Percentiles rank a stretch among this genome's conserved stretches.
These are phyloP conservation scores for Zoanthus gigantus DNA, from an alignment of 92 coral and sea anemone species.

Conservation along the genomic window DNA sequence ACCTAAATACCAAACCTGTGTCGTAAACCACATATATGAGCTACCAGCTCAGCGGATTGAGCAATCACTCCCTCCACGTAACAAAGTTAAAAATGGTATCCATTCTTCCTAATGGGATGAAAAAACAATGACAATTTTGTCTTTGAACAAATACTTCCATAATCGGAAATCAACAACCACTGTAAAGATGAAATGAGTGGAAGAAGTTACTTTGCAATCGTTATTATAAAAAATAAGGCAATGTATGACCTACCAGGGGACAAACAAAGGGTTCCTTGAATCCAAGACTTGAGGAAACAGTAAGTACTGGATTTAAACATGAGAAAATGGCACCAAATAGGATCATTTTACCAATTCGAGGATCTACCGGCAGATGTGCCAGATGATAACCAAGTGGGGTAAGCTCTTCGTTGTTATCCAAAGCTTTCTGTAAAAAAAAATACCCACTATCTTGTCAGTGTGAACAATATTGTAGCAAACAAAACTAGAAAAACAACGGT, in stretches of 20 bases:
- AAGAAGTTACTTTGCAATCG: not conserved
- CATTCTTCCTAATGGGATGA: too few species aligned
- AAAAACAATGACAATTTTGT: too few species aligned
- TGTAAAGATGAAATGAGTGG: not conserved
- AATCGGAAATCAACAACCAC: too few species aligned
- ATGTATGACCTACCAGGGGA: conserved; percentile 75
- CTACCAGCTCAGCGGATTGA: too few species aligned
- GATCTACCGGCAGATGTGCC: conserved; percentile 95
- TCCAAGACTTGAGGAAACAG: conserved; percentile 92
- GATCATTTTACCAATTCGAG: conserved; percentile 96
- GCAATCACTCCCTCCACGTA: too few species aligned
- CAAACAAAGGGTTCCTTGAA: conserved; percentile 93
- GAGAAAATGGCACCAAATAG: conserved; percentile 97
- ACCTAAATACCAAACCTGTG: too few species aligned
- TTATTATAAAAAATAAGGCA: not conserved
- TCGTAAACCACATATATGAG: too few species aligned
- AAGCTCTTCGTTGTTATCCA: conserved; percentile 79
- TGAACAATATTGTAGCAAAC: not conserved
- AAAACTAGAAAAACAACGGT: not conserved
- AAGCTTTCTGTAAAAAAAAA: conserved; percentile 74
- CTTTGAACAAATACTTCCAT: too few species aligned
- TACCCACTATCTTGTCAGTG: not conserved
- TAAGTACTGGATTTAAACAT: conserved; percentile 96
- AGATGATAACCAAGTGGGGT: conserved; percentile 96
- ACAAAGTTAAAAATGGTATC: too few species aligned